A percentile compares a stretch with the other conserved stretches of the same genome.
phyloP scores from a whole-genome alignment of 2,113 vertebrate genomes.

The Chaetodon auriga region DNA sequence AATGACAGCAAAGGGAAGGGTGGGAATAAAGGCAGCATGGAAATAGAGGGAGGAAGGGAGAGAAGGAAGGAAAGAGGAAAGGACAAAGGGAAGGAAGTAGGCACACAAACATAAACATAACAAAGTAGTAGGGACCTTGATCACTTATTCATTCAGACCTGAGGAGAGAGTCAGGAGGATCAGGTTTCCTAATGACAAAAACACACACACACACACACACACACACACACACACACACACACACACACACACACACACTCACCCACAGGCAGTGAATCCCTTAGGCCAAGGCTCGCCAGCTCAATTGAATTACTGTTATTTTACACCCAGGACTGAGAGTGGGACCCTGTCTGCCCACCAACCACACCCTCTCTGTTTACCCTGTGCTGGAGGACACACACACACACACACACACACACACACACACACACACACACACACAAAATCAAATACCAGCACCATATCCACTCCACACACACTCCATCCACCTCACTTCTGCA shows the following conservation, averaged over 20 bases:
- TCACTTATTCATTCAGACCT: slow-evolving; percentile 76
- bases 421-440: too few species aligned
- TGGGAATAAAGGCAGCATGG: not conserved
- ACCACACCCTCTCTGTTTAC: slow-evolving; percentile 63
- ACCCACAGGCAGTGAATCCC: slow-evolving; percentile 63
- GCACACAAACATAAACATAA: slow-evolving; percentile 4
- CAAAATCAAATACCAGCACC: slow-evolving; percentile 58
- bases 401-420: slow-evolving; percentile 27
- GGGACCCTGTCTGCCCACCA: slow-evolving; percentile 60
- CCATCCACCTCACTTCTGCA: slow-evolving; percentile 45
- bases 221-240: slow-evolving; percentile 33
- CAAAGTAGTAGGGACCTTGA: slow-evolving; percentile 52
- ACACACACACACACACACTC: not conserved
- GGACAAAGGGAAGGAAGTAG: slow-evolving; percentile 22
- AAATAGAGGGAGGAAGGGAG: too few species aligned
- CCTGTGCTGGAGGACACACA: slow-evolving; percentile 55
- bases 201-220: slow-evolving; percentile 57
- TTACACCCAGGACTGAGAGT: slow-evolving; percentile 63
- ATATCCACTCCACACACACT: slow-evolving; percentile 27
- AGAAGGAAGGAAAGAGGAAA: slow-evolving; percentile 7
- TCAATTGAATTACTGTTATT: slow-evolving; percentile 81
- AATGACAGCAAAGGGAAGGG: too few species aligned
- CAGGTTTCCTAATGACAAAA: slow-evolving; percentile 67
- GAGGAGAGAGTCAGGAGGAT: slow-evolving; percentile 64
- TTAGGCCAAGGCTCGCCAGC: slow-evolving; percentile 57